These are phyloP conservation scores for Tympanuchus pallidicinctus DNA, from an alignment of 2,113 vertebrate species.

Conservation along the genomic window DNA sequence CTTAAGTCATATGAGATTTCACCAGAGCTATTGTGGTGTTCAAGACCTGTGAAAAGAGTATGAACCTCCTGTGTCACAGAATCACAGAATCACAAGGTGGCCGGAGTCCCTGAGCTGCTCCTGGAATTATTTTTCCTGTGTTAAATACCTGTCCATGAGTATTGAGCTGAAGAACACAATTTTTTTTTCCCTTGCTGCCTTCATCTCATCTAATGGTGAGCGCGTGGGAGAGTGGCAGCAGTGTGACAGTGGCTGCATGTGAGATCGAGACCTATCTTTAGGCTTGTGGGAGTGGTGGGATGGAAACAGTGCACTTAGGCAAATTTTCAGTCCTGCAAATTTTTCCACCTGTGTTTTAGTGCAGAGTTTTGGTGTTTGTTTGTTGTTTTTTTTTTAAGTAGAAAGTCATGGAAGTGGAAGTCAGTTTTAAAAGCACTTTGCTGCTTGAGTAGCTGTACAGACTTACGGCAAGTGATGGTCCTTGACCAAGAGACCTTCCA, in stretches of 20 bases:
- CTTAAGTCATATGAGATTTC: not conserved
- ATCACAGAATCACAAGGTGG: not conserved
- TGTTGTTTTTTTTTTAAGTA: not conserved
- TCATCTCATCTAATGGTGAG: not conserved
- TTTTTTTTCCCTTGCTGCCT: not conserved
- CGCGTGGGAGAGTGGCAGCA: not conserved
- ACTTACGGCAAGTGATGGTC: not conserved
- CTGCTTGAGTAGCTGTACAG: not conserved
- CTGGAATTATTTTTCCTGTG: not conserved
- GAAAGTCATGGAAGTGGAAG: not conserved
- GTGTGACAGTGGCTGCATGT: not conserved
- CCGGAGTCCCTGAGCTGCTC: not conserved
- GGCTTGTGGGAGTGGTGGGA: not conserved
- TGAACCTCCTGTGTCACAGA: not conserved
- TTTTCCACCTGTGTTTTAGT: not conserved
- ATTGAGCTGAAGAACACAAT: rapidly evolving
- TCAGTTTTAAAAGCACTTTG: not conserved
- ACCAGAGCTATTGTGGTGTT: not conserved
- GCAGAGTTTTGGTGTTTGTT: too few species aligned
- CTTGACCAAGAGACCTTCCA: not conserved
- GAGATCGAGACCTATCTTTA: not conserved
- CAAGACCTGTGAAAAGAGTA: not conserved
- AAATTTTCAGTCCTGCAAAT: not conserved
- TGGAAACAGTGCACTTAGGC: not conserved
- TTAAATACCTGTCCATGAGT: not conserved